Evolutionary conservation across 2,797 vertebrate species (phyloP).

Genomic region (Halcyon leucocephala): DNA sequence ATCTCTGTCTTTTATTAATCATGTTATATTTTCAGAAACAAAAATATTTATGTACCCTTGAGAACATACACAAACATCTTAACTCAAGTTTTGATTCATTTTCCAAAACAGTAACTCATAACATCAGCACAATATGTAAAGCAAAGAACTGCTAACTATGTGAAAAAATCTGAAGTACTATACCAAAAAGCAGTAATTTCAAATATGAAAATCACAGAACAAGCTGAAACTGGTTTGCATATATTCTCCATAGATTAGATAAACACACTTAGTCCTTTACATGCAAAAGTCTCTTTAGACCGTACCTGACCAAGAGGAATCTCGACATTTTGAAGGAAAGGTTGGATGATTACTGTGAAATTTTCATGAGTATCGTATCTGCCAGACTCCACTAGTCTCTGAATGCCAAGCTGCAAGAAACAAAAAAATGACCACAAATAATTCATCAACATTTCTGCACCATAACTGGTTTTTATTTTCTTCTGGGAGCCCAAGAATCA

Average conservation of each 20-base stretch:
- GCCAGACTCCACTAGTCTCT: conserved; percentile 84
- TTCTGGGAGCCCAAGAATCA: not conserved
- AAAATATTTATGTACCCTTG: not conserved
- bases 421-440: not conserved
- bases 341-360: conserved; percentile 92
- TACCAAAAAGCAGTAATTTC: not conserved
- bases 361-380: conserved; percentile 86
- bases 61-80: not conserved
- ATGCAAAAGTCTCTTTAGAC: not conserved
- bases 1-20: not conserved
- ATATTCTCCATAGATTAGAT: not conserved
- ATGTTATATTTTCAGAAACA: not conserved
- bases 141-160: not conserved
- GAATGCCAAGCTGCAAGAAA: conserved; percentile 77
- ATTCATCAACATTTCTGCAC: not conserved
- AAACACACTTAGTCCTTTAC: not conserved
- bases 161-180: not conserved
- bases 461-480: not conserved
- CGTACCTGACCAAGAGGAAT: conserved; percentile 81
- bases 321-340: conserved; percentile 81
- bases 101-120: not conserved
- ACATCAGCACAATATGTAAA: not conserved
- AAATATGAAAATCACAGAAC: not conserved
- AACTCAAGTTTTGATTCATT: not conserved
- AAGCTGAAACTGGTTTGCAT: not conserved